These are phyloP conservation scores for Zaprionus nigranus DNA, from an alignment of 1,140 invertebrate genomes.

Conservation along the genomic window DNA sequence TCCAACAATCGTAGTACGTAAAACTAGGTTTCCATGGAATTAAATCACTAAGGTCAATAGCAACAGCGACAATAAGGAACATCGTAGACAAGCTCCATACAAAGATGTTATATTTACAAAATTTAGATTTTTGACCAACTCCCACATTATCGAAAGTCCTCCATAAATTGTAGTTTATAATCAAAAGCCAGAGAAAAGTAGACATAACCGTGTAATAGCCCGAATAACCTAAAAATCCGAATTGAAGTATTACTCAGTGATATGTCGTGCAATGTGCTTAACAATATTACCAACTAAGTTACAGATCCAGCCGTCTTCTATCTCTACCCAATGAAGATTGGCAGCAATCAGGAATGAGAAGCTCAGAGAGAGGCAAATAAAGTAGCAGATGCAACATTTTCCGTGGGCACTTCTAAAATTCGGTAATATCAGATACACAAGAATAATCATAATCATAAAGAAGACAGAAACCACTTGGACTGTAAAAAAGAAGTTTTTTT, in stretches of 20 bases:
- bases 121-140: constrained; percentile 67
- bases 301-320: constrained; percentile 70
- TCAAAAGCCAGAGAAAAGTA: constrained; percentile 91
- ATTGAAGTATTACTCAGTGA: background rate
- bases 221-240: constrained; percentile 85
- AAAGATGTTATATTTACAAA: constrained; percentile 88
- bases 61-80: constrained; percentile 81
- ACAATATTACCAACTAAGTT: constrained; percentile 21
- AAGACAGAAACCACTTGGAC: constrained; percentile 88
- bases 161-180: constrained; percentile 91
- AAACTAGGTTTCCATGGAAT: constrained; percentile 84
- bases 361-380: constrained; percentile 86
- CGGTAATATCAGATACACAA: constrained; percentile 88
- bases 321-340: background rate
- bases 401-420: constrained; percentile 89
- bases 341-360: constrained; percentile 85
- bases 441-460: constrained; percentile 88
- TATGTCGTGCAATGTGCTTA: background rate
- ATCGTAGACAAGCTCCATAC: constrained; percentile 88
- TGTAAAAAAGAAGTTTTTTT: constrained; percentile 25
- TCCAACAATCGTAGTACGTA: constrained; percentile 85
- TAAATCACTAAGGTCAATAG: background rate
- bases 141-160: constrained; percentile 85
- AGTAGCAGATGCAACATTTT: constrained; percentile 89
- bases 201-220: constrained; percentile 90